phyloP scores from a whole-genome alignment of 2,113 vertebrate species.

The Nibea albiflora region DNA sequence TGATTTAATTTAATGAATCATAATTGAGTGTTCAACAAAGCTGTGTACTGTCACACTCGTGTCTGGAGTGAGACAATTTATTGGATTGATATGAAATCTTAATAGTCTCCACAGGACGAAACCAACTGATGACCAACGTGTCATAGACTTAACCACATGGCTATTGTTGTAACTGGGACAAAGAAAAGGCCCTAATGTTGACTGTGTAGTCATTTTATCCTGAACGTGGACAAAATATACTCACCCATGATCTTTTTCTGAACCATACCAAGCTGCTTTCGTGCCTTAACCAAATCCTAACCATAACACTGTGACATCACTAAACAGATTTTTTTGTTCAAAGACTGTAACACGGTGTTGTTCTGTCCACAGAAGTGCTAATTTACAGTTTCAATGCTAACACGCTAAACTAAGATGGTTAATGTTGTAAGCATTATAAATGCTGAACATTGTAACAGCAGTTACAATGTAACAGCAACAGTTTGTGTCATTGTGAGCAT shows the following conservation, averaged over 20 bases:
- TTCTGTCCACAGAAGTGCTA: too few relatives aligned
- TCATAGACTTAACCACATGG: too few relatives aligned
- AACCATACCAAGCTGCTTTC: not conserved
- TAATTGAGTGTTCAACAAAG: too few relatives aligned
- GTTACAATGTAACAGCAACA: too few relatives aligned
- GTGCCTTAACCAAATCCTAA: not conserved
- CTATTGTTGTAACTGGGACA: too few relatives aligned
- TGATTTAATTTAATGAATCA: too few relatives aligned
- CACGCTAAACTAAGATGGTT: too few relatives aligned
- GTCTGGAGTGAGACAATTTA: not conserved
- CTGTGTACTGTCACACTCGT: not conserved
- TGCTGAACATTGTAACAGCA: not conserved
- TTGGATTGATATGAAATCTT: not conserved
- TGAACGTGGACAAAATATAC: not conserved
- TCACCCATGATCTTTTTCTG: not conserved
- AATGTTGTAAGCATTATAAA: not conserved
- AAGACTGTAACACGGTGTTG: not conserved
- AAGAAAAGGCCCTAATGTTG: not conserved
- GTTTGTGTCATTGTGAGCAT: not conserved
- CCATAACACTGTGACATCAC: not conserved
- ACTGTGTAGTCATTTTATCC: not conserved
- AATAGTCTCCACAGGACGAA: not conserved
- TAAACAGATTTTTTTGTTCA: not conserved
- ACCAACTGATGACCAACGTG: not conserved
- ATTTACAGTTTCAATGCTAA: too few relatives aligned